Base-by-base conservation (phyloP, 2,888 invertebrate genomes). In the Platycheirus albimanus region DNA sequence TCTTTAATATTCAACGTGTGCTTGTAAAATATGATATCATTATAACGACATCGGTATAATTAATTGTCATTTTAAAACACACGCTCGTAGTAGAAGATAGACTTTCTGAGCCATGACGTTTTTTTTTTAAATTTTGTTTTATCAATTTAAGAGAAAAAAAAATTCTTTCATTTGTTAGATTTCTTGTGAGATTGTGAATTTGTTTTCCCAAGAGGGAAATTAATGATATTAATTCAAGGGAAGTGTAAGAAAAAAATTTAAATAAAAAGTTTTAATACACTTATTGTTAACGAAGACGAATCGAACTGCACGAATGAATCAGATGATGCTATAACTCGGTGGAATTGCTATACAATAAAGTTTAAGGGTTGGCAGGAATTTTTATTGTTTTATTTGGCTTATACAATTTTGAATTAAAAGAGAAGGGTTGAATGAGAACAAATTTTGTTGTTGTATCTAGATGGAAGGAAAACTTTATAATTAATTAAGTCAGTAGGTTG, bases 241-340 rank as follows among this genome's bases (percentile, higher is more conserved):
- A 17, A 45, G 4, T 20, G 7, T 8, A 19, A 41, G 49, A 41
- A 51, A 45, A 38, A 67, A 54, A 54, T 19, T 61, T 41, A 49
- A 66, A 76, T 54, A 63, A 36, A 77, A 77, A 75, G 28, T 77
- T 77, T 83, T 77, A 72, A 54, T 63, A 49, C 24, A 66, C 70
- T 80, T 41, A 61, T 72, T 83, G 67, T 77, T 77, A 69, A 72
- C 45, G 63, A 77, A 45, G 63, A 63, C 11, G 43, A 76, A 70
- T 76, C 70, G 70, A 80, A 76, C 66, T 80, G 76, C 76, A 76
- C 76, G 76, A 80, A 51, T 71, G 76, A 80, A 64, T 76, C 66
- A 36, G 76, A 75, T 47, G 58, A 13, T 76, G 70, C 58, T 76
- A n/a, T n/a, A 64, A 76, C 58, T 61, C 76, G 52, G 63, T 51